Conservation (phyloP, 1,140 invertebrate species). For the Pseudomyrmex gracilis region DNA sequence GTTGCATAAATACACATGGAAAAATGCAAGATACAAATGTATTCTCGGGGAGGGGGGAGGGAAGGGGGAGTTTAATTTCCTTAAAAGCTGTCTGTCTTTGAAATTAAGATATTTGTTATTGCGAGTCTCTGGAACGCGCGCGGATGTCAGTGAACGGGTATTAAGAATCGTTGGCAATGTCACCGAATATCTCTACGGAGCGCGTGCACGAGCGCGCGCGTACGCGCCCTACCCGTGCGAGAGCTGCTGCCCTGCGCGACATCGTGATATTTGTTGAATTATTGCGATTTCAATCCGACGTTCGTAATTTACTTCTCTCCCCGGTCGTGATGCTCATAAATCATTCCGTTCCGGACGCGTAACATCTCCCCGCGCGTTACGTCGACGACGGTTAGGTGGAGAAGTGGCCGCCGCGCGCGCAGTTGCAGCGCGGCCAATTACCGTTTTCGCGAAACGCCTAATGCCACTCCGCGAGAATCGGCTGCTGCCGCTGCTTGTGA, state of each 20-base stretch:
- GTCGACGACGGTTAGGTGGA: conserved; percentile 49
- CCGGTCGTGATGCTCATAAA: conserved; percentile 47
- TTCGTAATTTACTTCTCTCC: conserved; percentile 48
- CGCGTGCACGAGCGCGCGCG: no score
- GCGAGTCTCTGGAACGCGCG: neutral
- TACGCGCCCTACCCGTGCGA: neutral
- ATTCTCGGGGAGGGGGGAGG: no score
- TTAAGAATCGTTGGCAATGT: conserved; percentile 18
- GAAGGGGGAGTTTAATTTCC: neutral
- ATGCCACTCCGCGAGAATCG: conserved; percentile 14
- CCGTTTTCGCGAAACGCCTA: conserved; percentile 37
- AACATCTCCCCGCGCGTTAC: conserved; percentile 47
- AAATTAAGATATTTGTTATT: neutral
- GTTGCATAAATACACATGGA: no score
- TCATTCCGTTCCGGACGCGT: conserved; percentile 42
- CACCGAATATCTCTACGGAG: neutral
- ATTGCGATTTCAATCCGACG: conserved; percentile 58
- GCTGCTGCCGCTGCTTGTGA: neutral
- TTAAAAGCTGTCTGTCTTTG: neutral
- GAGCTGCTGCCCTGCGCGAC: conserved; percentile 11
- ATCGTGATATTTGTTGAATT: conserved; percentile 60
- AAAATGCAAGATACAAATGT: neutral
- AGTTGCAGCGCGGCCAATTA: conserved; percentile 52
- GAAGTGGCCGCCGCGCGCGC: conserved; percentile 30
- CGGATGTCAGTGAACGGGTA: neutral